Evolutionary conservation across 2,888 invertebrate species (phyloP).

Genomic region (Labia minor): DNA sequence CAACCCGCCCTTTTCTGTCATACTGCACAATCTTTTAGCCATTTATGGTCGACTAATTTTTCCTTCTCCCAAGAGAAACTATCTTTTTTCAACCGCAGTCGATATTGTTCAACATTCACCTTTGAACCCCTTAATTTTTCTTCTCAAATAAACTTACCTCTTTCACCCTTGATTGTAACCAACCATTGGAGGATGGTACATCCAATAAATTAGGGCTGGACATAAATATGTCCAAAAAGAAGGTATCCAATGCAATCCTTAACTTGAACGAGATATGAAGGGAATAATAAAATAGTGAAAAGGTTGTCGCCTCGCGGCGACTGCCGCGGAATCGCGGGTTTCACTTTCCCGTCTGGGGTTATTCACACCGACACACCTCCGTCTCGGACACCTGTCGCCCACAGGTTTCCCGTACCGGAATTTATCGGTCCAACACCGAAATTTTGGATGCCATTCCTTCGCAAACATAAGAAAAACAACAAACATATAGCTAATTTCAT

Average conservation of each 20-base stretch:
- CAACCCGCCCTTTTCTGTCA: neutral
- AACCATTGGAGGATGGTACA: neutral
- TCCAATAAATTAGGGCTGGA: neutral
- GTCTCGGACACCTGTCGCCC: neutral
- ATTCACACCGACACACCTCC: neutral
- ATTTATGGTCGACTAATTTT: neutral
- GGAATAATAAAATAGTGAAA: neutral
- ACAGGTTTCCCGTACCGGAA: no score
- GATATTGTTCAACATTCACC: neutral
- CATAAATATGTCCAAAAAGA: neutral
- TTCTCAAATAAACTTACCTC: neutral
- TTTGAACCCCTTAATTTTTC: no score
- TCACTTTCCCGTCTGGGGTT: neutral
- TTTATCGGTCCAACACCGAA: no score
- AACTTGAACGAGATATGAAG: neutral
- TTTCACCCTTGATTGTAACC: neutral
- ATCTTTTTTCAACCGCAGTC: neutral
- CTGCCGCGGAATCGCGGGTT: neutral
- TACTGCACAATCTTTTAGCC: neutral
- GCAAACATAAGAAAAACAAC: no score
- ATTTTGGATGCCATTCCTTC: no score
- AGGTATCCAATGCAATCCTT: neutral
- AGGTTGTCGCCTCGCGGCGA: neutral
- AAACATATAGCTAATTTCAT: no score
- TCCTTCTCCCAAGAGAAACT: neutral